Evolutionary conservation across 2,797 vertebrate genomes (phyloP).

Genomic region (Melanotaenia pygmaea): DNA sequence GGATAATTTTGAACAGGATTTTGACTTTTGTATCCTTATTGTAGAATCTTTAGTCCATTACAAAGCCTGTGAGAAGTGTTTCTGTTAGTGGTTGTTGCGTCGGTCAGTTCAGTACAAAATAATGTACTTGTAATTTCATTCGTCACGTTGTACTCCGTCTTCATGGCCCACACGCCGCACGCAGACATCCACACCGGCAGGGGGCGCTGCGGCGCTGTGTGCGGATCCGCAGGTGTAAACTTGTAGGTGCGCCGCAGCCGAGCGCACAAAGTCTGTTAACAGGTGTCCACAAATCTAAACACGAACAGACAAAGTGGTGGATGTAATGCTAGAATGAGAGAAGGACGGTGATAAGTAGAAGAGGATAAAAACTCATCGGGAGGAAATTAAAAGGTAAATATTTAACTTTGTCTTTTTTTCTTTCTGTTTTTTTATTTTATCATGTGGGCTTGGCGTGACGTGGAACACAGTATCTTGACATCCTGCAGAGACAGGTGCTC

Average conservation of each 20-base stretch:
- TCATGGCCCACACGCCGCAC: too few species aligned
- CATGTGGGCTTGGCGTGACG: conserved; percentile 46
- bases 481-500: conserved; percentile 24
- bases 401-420: not conserved
- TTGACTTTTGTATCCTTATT: too few species aligned
- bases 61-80: not conserved
- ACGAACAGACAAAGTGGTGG: rapidly evolving
- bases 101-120: not conserved
- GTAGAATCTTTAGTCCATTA: not conserved
- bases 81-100: not conserved
- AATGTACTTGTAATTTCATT: not conserved
- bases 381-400: conserved; percentile 28
- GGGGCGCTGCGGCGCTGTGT: conserved; percentile 36
- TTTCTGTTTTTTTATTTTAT: not conserved
- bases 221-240: conserved; percentile 11
- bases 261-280: not conserved
- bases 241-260: not conserved
- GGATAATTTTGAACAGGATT: too few species aligned
- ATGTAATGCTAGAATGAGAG: not conserved
- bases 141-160: too few species aligned
- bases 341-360: not conserved
- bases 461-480: conserved; percentile 34
- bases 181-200: conserved; percentile 23
- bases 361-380: not conserved
- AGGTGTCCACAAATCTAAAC: conserved; percentile 24